Conservation (phyloP, 1,140 invertebrate species). For the Ooceraea biroi region DNA sequence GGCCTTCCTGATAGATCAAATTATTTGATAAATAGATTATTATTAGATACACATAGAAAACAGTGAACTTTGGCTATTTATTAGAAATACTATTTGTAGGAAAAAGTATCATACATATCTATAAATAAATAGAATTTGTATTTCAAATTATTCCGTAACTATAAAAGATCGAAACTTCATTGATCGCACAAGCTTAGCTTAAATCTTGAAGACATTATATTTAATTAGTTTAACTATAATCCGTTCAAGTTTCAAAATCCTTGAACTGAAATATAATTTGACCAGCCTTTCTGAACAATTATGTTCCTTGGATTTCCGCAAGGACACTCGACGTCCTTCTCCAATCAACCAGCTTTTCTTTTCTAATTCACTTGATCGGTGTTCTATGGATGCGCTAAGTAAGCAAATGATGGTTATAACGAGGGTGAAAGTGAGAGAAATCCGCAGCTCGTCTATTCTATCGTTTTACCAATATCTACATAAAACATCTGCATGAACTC, state of each 20-base stretch:
- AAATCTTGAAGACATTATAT: no score
- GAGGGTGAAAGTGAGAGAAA: slow-evolving; percentile 54
- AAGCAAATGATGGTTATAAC: slow-evolving; percentile 18
- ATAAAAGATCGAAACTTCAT: no score
- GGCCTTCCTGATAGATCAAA: neutral
- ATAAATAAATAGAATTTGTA: no score
- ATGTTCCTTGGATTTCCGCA: slow-evolving; percentile 14
- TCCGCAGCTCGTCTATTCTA: neutral
- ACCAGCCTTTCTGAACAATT: neutral
- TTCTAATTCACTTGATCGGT: neutral
- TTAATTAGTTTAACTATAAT: no score
- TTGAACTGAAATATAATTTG: neutral
- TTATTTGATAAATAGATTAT: slow-evolving; percentile 27
- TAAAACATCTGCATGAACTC: neutral
- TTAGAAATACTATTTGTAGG: no score
- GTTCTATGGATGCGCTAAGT: neutral
- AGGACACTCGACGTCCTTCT: neutral
- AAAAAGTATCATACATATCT: no score
- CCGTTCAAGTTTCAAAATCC: neutral
- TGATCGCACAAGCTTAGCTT: no score
- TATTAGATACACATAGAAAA: neutral
- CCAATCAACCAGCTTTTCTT: neutral
- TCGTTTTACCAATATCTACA: neutral
- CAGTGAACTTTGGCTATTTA: neutral
- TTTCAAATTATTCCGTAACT: no score